These are phyloP conservation scores for Casuarius casuarius DNA, from an alignment of 2,113 vertebrate genomes.

Conservation along the genomic window DNA sequence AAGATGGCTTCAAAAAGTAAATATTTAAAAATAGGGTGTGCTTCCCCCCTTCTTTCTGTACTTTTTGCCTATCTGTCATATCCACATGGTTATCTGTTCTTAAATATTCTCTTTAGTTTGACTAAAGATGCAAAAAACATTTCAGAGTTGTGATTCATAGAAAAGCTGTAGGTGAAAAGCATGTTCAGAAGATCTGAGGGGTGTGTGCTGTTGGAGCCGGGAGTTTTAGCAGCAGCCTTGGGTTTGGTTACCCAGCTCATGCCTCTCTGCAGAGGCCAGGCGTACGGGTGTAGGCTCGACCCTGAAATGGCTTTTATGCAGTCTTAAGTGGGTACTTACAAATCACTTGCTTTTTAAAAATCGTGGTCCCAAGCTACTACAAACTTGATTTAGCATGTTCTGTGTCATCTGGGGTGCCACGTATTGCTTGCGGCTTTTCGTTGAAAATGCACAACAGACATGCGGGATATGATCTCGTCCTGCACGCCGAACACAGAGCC, in stretches of 20 bases:
- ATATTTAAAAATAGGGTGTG: not conserved
- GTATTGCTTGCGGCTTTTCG: not conserved
- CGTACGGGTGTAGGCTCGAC: not conserved
- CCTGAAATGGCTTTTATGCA: not conserved
- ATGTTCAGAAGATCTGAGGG: not conserved
- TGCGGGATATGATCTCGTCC: rapidly evolving
- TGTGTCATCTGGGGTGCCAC: not conserved
- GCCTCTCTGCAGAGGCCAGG: not conserved
- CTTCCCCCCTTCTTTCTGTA: not conserved
- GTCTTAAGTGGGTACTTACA: not conserved
- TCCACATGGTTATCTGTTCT: not conserved
- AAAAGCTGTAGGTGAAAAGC: not conserved
- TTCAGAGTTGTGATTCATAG: not conserved
- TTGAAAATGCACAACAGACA: not conserved
- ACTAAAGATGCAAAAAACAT: not conserved
- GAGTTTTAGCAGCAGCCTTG: not conserved
- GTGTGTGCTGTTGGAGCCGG: rapidly evolving
- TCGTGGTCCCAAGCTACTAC: not conserved
- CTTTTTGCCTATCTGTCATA: not conserved
- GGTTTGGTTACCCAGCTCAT: not conserved
- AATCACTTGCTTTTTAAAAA: not conserved
- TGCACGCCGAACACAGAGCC: not conserved
- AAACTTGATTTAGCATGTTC: rapidly evolving
- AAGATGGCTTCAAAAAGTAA: not conserved
- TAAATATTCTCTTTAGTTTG: not conserved